Evolutionary conservation across 2,888 invertebrate species (phyloP).

Genomic region (Apoderus coryli): DNA sequence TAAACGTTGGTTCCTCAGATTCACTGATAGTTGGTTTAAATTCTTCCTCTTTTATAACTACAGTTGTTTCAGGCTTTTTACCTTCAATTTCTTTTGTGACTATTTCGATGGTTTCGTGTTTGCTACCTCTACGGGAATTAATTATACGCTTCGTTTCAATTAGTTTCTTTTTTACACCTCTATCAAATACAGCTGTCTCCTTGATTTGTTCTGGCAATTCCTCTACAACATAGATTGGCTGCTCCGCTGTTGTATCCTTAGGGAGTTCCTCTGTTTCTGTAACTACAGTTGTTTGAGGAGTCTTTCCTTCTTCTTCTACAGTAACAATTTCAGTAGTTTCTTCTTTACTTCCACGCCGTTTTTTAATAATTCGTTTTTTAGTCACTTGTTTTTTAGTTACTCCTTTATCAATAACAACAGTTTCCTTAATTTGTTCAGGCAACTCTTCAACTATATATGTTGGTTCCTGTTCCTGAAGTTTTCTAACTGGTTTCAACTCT

Average conservation of each 20-base stretch:
- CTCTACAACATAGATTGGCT: slow-evolving; percentile 13
- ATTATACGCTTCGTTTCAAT: slow-evolving; percentile 26
- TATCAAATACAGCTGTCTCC: slow-evolving; percentile 24
- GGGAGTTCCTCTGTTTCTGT: slow-evolving; percentile 28
- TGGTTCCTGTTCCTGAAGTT: slow-evolving; percentile 18
- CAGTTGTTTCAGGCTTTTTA: slow-evolving; percentile 28
- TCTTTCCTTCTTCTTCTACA: too few species aligned
- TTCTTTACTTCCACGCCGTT: slow-evolving; percentile 10
- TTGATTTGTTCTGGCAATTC: slow-evolving; percentile 23
- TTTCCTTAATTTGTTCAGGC: slow-evolving; percentile 23
- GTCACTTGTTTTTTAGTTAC: slow-evolving; percentile 13
- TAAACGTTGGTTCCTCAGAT: slow-evolving; percentile 17
- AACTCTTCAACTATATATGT: slow-evolving; percentile 23
- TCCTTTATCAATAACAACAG: slow-evolving; percentile 14
- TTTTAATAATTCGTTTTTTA: slow-evolving; percentile 15
- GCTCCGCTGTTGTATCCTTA: too few species aligned
- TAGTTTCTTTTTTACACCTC: slow-evolving; percentile 28
- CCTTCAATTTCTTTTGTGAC: slow-evolving; percentile 26
- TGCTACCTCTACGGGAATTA: slow-evolving; percentile 29
- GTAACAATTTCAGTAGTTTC: slow-evolving; percentile 16
- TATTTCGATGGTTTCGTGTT: slow-evolving; percentile 25
- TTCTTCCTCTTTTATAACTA: slow-evolving; percentile 22
- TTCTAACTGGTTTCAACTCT: too few species aligned
- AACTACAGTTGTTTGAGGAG: too few species aligned
- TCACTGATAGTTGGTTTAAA: too few species aligned